phyloP scores from a whole-genome alignment of 2,888 invertebrate genomes.

The Chaetoderma sp. region DNA sequence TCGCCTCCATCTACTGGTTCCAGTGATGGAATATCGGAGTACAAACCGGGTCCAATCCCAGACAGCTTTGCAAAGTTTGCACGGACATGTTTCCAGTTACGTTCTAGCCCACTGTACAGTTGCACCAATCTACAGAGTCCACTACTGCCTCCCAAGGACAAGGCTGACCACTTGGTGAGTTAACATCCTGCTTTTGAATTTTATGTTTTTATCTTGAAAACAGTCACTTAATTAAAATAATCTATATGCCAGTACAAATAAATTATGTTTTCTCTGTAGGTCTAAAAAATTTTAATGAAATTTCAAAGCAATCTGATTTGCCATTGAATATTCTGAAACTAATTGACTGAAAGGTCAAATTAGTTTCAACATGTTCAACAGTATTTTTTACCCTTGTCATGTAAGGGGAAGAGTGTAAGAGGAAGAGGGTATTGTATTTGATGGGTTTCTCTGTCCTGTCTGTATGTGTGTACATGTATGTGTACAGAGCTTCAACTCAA shows the following conservation, averaged over 20 bases:
- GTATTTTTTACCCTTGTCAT: no score
- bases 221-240: no score
- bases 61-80: slow-evolving; percentile 54
- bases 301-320: no score
- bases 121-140: slow-evolving; percentile 51
- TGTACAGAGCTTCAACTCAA: no score
- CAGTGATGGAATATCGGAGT: not conserved
- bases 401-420: no score
- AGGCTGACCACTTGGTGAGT: slow-evolving; percentile 47
- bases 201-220: not conserved
- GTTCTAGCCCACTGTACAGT: slow-evolving; percentile 42
- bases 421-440: no score
- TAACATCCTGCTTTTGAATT: not conserved
- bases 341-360: no score
- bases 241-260: not conserved
- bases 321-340: no score
- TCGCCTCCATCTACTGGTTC: not conserved
- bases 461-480: no score
- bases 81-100: slow-evolving; percentile 47
- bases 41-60: slow-evolving; percentile 10
- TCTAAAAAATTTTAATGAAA: no score
- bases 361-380: no score
- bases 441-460: no score
- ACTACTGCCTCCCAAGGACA: slow-evolving; percentile 47
- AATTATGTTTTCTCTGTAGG: not conserved